Percentiles rank a stretch among this genome's conserved stretches.
Conservation (phyloP, 2,797 vertebrate genomes). For the Spinus olivaceus region DNA sequence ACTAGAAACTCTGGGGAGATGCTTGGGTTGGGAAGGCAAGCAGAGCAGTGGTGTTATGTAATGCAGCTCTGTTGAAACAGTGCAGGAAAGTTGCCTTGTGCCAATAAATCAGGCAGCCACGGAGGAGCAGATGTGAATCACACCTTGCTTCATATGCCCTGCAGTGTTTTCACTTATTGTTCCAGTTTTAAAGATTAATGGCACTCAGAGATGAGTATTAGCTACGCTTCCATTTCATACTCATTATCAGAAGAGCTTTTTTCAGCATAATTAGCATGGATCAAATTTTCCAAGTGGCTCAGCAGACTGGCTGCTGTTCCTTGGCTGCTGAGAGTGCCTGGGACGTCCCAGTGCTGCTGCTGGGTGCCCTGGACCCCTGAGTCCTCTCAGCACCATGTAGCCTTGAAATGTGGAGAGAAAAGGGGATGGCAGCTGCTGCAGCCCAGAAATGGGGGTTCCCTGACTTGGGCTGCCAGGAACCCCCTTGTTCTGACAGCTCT, state of each 20-base stretch:
- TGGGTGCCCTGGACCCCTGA: rapidly evolving
- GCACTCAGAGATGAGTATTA: conserved; percentile 45
- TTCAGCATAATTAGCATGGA: conserved; percentile 33
- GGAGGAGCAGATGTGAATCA: conserved; percentile 61
- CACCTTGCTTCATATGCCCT: conserved; percentile 68
- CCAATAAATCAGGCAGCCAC: conserved; percentile 51
- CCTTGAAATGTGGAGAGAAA: not conserved
- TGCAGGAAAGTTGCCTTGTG: conserved; percentile 19
- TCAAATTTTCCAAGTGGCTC: conserved; percentile 33
- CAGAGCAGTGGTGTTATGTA: conserved; percentile 17
- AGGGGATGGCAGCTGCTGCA: not conserved
- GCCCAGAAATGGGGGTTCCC: not conserved
- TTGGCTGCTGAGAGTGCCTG: not conserved
- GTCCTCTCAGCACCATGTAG: not conserved
- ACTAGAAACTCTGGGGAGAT: not conserved
- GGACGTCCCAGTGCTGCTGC: rapidly evolving
- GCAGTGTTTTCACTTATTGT: conserved; percentile 53
- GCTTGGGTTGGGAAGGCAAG: not conserved
- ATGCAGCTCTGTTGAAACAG: conserved; percentile 46
- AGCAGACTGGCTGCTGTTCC: not conserved
- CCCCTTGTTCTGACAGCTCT: not conserved
- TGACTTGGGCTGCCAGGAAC: not conserved
- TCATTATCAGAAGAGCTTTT: conserved; percentile 55
- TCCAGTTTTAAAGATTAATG: conserved; percentile 62
- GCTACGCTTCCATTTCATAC: conserved; percentile 31